These are phyloP conservation scores for Tichodroma muraria DNA, from an alignment of 2,113 vertebrate species.

Conservation along the genomic window DNA sequence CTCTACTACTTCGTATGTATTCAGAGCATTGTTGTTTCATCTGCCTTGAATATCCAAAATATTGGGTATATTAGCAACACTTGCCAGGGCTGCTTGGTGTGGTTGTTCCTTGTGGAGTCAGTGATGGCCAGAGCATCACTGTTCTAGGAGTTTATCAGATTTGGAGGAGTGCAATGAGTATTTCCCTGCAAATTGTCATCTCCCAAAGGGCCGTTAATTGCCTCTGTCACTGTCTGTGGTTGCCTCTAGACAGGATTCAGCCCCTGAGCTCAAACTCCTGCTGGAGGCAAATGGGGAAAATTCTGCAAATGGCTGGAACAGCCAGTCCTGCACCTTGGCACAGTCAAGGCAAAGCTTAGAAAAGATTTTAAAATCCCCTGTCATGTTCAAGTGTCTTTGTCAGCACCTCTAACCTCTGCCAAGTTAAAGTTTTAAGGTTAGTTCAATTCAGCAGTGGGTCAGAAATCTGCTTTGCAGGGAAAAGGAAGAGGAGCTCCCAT, in stretches of 20 bases:
- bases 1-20: neutral
- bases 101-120: neutral
- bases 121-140: neutral
- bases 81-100: neutral
- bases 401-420: neutral
- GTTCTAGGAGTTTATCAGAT: neutral
- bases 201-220: neutral
- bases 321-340: neutral
- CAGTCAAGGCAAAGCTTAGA: neutral
- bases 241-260: neutral
- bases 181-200: neutral
- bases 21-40: neutral
- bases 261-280: neutral
- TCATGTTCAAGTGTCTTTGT: neutral
- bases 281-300: neutral
- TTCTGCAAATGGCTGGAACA: neutral
- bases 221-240: neutral
- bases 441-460: neutral
- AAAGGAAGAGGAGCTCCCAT: neutral
- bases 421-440: neutral
- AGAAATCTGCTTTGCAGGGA: neutral
- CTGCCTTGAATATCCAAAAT: neutral
- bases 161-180: neutral
- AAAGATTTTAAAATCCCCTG: neutral
- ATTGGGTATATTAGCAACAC: neutral